These are phyloP conservation scores for Glyphotaelius pellucidus DNA, from an alignment of 2,888 invertebrate species.

Conservation along the genomic window DNA sequence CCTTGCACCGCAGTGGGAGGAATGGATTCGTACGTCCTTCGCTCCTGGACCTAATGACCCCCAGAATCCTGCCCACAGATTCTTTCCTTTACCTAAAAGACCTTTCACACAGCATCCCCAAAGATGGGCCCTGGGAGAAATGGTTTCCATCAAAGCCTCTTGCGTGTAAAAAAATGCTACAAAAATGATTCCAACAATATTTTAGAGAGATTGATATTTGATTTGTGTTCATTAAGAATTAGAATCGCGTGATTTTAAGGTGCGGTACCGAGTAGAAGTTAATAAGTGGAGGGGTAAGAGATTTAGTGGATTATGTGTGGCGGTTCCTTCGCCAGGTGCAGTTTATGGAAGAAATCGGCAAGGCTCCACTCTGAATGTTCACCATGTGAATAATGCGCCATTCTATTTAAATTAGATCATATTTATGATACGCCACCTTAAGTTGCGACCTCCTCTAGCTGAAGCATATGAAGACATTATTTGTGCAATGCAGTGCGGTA, in stretches of 20 bases:
- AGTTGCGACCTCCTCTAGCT: background rate
- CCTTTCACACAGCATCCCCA: too few species aligned
- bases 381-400: constrained; percentile 29
- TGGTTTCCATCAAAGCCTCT: too few species aligned
- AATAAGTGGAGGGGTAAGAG: background rate
- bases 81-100: too few species aligned
- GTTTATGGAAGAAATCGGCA: constrained; percentile 30
- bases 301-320: constrained; percentile 22
- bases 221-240: background rate
- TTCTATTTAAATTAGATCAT: constrained; percentile 48
- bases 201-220: background rate
- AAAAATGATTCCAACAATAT: background rate
- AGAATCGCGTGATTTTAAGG: background rate
- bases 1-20: too few species aligned
- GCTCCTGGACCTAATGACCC: too few species aligned
- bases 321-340: constrained; percentile 2
- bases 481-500: background rate
- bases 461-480: background rate
- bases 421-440: constrained; percentile 21
- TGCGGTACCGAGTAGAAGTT: background rate
- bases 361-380: constrained; percentile 14
- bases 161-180: too few species aligned
- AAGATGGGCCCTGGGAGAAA: too few species aligned
- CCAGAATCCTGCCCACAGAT: too few species aligned
- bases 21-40: too few species aligned